Conservation (phyloP, 2,888 invertebrate species). For the Melipona beecheii region DNA sequence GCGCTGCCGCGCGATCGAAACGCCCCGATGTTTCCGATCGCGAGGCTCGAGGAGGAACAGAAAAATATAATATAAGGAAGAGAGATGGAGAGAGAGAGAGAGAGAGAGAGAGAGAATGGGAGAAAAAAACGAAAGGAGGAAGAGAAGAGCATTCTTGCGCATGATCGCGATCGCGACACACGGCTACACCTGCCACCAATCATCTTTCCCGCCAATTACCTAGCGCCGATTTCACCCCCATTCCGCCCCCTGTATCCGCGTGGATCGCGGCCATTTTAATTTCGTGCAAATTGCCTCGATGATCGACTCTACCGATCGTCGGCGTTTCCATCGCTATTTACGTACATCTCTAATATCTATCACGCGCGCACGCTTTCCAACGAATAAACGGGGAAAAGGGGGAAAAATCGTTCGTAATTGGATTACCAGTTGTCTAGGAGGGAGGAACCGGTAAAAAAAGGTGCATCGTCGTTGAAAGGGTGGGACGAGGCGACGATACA, state of each 20-base stretch:
- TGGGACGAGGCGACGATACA: background rate
- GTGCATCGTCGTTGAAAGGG: background rate
- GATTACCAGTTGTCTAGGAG: constrained; percentile 29
- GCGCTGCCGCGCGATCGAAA: constrained; percentile 50
- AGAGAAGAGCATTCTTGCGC: background rate
- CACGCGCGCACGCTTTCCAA: background rate
- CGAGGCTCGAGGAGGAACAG: background rate
- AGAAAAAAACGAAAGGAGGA: too few species aligned
- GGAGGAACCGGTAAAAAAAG: background rate
- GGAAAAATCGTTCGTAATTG: constrained; percentile 26
- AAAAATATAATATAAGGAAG: background rate
- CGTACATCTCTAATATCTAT: constrained; percentile 22
- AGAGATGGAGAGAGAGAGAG: background rate
- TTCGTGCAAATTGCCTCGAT: constrained; percentile 48
- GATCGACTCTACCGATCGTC: constrained; percentile 17
- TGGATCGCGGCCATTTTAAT: constrained; percentile 49
- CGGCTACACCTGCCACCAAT: constrained; percentile 46
- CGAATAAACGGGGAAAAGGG: background rate
- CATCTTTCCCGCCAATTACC: constrained; percentile 51
- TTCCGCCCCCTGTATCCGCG: background rate
- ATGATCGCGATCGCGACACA: constrained; percentile 54
- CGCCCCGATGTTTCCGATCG: constrained; percentile 60
- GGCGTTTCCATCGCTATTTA: constrained; percentile 7
- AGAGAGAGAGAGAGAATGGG: background rate
- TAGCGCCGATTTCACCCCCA: constrained; percentile 25